Evolutionary conservation across 1,140 invertebrate species (phyloP).

Genomic region (Drosophila jambulina): DNA sequence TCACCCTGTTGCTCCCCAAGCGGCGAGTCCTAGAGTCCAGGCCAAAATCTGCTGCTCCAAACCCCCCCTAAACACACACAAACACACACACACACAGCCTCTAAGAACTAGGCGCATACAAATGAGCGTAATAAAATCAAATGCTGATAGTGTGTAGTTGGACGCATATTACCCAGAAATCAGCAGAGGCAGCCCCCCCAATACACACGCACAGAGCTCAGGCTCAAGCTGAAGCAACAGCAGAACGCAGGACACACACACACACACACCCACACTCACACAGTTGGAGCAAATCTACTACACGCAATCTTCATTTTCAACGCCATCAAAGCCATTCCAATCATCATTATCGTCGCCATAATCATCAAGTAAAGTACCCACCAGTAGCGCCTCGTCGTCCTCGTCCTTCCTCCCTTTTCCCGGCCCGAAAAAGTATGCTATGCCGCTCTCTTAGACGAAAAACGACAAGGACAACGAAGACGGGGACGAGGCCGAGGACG

Average conservation of each 20-base stretch:
- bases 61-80: neutral
- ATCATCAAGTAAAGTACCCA: slow-evolving; percentile 85
- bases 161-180: slow-evolving; percentile 71
- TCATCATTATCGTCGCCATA: slow-evolving; percentile 85
- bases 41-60: neutral
- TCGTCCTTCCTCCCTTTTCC: no score
- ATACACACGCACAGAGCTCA: slow-evolving; percentile 7
- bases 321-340: slow-evolving; percentile 85
- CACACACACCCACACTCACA: neutral
- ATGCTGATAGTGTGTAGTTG: slow-evolving; percentile 78
- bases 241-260: slow-evolving; percentile 1
- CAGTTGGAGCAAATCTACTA: slow-evolving; percentile 75
- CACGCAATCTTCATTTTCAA: slow-evolving; percentile 85
- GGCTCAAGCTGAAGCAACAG: slow-evolving; percentile 8
- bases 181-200: slow-evolving; percentile 11
- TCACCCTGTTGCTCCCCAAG: slow-evolving; percentile 27
- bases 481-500: slow-evolving; percentile 23
- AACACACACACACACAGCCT: slow-evolving; percentile 6
- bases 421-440: slow-evolving; percentile 48
- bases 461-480: slow-evolving; percentile 11
- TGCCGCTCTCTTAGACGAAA: slow-evolving; percentile 62
- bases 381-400: slow-evolving; percentile 68
- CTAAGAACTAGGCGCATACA: slow-evolving; percentile 56
- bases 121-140: slow-evolving; percentile 82
- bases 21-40: neutral